Evolutionary conservation across 1,140 invertebrate species (phyloP).

Genomic region (Lepidurus couesii): DNA sequence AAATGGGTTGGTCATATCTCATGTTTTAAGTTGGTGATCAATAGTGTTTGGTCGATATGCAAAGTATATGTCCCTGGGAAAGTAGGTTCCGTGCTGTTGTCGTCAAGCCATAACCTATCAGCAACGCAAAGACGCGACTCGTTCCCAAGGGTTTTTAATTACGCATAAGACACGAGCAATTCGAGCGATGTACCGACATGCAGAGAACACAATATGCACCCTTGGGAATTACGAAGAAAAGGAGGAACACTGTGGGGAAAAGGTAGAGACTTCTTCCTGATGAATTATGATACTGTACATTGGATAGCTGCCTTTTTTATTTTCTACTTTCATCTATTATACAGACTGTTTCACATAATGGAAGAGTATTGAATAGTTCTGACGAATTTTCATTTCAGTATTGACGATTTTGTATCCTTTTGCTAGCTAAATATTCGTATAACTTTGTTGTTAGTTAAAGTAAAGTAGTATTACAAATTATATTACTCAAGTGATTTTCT

Average conservation of each 20-base stretch:
- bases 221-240: not conserved
- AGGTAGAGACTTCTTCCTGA: not conserved
- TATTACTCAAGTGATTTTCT: too few species aligned
- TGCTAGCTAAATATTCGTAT: too few species aligned
- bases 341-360: too few species aligned
- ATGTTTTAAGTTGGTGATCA: not conserved
- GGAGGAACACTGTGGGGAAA: not conserved
- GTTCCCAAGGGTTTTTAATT: conserved; percentile 13
- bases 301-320: not conserved
- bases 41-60: conserved; percentile 15
- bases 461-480: too few species aligned
- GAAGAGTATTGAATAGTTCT: too few species aligned
- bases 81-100: conserved; percentile 11
- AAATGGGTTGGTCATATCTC: not conserved
- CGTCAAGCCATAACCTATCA: not conserved
- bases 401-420: too few species aligned
- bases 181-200: conserved; percentile 17
- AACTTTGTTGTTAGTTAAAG: too few species aligned
- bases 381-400: too few species aligned
- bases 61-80: not conserved
- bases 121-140: conserved; percentile 4
- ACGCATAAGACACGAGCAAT: not conserved
- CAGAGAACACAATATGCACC: not conserved
- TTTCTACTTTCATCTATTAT: not conserved
- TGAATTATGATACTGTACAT: conserved; percentile 7